Base-by-base conservation (phyloP, 2,113 vertebrate genomes). In the Semicossyphus pulcher region DNA sequence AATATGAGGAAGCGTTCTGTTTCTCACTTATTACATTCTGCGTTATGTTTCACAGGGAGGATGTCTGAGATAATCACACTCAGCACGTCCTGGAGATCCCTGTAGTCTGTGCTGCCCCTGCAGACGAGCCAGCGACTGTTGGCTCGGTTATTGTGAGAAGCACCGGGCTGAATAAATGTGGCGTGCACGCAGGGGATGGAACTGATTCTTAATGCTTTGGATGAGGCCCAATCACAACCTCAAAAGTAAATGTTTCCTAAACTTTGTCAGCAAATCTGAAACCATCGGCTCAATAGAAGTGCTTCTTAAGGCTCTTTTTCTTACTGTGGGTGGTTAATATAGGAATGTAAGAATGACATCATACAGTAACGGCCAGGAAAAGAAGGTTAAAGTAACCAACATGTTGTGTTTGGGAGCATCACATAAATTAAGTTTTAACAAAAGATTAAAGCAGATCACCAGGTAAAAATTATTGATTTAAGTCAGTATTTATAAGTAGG, bases 1-100 rank as follows among this genome's bases (percentile, higher is more conserved):
- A 29, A 64, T 23, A 63, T 29, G 25, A 12, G 21, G 31, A 37
- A 11, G 8, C 7, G 39, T 66, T 65, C 20, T 63, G 25, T 68
- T 67, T 79, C 66, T 65, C 54, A 71, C 60, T 57, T 47, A 73
- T 72, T 63, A 71, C 4, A 56, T 41, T 53, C 74, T 68, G 14
- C 67, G 51, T 42, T 36, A 34, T 60, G 29, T 63, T 72, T 78
- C 29, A 72, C 11, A 25, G 51, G 32, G 31, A 68, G 25, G 9
- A 67, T 64, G 61, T 49, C 45, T 63, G 72, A 36, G 21, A 83
- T 53, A 48, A 71, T 77, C 29, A 51, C 51, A 70, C 56, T 59
- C 42, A 29, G 34, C 42, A 59, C 12, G 25, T 52, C 39, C 14
- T 59, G 15, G 34, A 36, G 44, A 59, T 74, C 47, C 72, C 68